These are phyloP conservation scores for Pseudotriccus pelzelni DNA, from an alignment of 2,797 vertebrate species.

Conservation along the genomic window DNA sequence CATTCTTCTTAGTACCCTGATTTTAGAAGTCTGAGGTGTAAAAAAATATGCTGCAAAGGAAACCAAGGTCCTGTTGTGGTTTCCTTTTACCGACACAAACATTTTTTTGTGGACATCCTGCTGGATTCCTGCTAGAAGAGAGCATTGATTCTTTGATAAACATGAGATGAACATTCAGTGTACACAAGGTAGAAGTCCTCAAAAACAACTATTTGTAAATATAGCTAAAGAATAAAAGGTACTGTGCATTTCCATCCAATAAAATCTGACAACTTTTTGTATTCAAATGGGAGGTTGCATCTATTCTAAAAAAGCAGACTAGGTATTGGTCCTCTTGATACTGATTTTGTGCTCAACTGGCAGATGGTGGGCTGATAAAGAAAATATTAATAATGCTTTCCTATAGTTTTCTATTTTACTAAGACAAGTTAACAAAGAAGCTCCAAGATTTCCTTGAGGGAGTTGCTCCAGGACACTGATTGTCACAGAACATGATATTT, in stretches of 20 bases:
- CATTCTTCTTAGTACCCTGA: background rate
- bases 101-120: background rate
- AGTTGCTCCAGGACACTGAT: background rate
- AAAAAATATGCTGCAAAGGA: background rate
- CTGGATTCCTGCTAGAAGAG: background rate
- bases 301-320: background rate
- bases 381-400: background rate
- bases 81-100: background rate
- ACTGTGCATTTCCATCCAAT: background rate
- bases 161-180: background rate
- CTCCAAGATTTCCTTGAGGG: background rate
- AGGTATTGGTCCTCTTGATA: background rate
- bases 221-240: background rate
- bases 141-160: background rate
- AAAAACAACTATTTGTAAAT: background rate
- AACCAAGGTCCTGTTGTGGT: fast-evolving
- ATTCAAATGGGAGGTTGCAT: background rate
- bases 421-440: background rate
- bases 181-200: background rate
- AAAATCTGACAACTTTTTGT: background rate
- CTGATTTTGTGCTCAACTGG: background rate
- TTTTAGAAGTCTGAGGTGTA: background rate
- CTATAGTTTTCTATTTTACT: background rate
- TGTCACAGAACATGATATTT: background rate
- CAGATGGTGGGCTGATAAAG: background rate